Evolutionary conservation across 92 coral and sea anemone species (phyloP).

Genomic region (Umimayanthus chanpuru): DNA sequence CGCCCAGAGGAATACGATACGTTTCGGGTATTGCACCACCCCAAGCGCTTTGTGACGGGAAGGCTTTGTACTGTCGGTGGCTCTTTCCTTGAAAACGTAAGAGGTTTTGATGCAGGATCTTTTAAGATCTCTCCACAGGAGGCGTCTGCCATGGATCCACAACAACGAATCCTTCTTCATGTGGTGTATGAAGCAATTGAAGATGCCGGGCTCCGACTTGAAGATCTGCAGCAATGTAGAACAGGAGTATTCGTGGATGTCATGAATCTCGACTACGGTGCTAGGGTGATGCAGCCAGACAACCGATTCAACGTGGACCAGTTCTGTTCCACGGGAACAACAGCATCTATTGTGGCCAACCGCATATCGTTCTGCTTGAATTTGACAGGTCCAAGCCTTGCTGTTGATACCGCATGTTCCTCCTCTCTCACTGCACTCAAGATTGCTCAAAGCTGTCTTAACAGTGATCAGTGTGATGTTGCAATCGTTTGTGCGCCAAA

Average conservation of each 20-base stretch:
- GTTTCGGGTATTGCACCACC: constrained; percentile 38
- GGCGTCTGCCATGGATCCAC: constrained; percentile 61
- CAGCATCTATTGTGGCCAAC: constrained; percentile 46
- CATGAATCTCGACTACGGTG: constrained; percentile 58
- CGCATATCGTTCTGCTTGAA: constrained; percentile 65
- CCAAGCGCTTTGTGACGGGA: constrained; percentile 53
- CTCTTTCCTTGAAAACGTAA: constrained; percentile 48
- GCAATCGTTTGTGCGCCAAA: constrained; percentile 91
- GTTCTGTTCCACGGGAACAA: constrained; percentile 62
- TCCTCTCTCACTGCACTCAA: constrained; percentile 62
- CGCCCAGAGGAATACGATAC: constrained; percentile 31
- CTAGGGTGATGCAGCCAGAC: constrained; percentile 38
- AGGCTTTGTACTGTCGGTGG: constrained; percentile 57
- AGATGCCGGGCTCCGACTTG: constrained; percentile 63
- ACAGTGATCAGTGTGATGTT: constrained; percentile 50
- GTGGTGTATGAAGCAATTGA: constrained; percentile 70
- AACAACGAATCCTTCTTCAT: constrained; percentile 64
- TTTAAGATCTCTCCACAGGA: constrained; percentile 63
- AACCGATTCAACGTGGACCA: constrained; percentile 69
- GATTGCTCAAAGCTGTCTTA: constrained; percentile 49
- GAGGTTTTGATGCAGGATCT: constrained; percentile 54
- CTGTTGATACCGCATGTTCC: constrained; percentile 70
- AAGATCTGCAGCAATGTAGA: constrained; percentile 61
- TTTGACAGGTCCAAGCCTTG: constrained; percentile 66
- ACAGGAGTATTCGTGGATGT: constrained; percentile 69